A percentile compares a stretch with the other conserved stretches of the same genome.
Evolutionary conservation across 2,888 invertebrate species (phyloP).

Genomic region (Neocrepidodera transversa): DNA sequence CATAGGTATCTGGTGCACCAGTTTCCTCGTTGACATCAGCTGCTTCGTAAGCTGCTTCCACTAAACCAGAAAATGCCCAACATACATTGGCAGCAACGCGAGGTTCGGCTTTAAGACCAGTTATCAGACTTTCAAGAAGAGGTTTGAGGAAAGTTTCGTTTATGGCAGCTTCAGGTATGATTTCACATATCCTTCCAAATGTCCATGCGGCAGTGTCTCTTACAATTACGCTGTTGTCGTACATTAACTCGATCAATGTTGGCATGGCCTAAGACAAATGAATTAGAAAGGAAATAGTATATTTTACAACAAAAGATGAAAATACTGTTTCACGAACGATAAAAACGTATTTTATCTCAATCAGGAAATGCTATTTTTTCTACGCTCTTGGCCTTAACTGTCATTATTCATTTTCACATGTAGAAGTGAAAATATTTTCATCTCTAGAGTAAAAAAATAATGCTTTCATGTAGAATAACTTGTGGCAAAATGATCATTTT

Average conservation of each 20-base stretch:
- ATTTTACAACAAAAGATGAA: too few species aligned
- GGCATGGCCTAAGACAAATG: constrained; percentile 76
- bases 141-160: constrained; percentile 85
- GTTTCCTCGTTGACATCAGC: constrained; percentile 72
- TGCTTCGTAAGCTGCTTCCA: constrained; percentile 95
- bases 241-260: constrained; percentile 92
- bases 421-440: too few species aligned
- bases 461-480: too few species aligned
- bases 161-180: constrained; percentile 93
- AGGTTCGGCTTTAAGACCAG: constrained; percentile 90
- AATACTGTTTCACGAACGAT: too few species aligned
- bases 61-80: constrained; percentile 97
- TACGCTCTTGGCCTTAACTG: too few species aligned
- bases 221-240: constrained; percentile 92
- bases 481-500: too few species aligned
- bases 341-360: too few species aligned
- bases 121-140: constrained; percentile 79
- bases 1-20: constrained; percentile 75
- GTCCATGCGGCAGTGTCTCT: constrained; percentile 96
- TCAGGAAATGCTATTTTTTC: too few species aligned
- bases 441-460: too few species aligned
- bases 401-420: too few species aligned
- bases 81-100: constrained; percentile 98
- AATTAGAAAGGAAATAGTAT: not conserved
- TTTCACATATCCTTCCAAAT: constrained; percentile 96